These are phyloP conservation scores for Holothuria scabra DNA, from an alignment of 53 echinoderm and acorn worm genomes.

Conservation along the genomic window DNA sequence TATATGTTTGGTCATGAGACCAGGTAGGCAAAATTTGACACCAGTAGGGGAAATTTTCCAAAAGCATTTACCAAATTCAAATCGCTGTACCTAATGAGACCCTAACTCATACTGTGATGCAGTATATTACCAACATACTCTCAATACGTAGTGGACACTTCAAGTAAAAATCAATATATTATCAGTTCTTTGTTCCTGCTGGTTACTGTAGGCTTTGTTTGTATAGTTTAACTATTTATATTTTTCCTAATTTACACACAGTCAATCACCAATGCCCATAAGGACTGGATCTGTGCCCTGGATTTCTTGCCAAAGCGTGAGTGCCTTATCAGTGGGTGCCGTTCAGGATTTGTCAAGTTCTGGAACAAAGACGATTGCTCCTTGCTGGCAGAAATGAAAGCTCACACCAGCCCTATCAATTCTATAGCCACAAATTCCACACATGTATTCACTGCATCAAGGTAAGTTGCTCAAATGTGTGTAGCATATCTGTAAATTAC, in stretches of 20 bases:
- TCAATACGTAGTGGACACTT: no score
- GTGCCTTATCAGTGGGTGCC: constrained; percentile 90
- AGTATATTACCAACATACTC: no score
- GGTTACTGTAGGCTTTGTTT: no score
- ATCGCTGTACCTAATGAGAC: no score
- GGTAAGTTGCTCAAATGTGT: constrained; percentile 55
- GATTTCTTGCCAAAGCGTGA: constrained; percentile 88
- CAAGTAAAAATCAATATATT: no score
- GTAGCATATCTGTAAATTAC: no score
- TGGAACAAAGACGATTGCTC: constrained; percentile 85
- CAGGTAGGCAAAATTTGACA: no score
- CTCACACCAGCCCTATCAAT: constrained; percentile 97
- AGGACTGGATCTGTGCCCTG: constrained; percentile 97
- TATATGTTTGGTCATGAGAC: no score
- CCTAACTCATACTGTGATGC: no score
- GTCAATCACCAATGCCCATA: constrained; percentile 94
- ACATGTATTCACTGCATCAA: constrained; percentile 97
- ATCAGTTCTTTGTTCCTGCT: no score
- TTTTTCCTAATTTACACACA: constrained; percentile 15
- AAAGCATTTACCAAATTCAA: no score
- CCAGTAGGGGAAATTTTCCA: no score
- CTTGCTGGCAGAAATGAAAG: constrained; percentile 91
- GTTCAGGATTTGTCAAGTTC: constrained; percentile 88
- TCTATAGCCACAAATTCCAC: constrained; percentile 93
- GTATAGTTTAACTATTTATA: not conserved